A percentile compares a stretch with the other conserved stretches of the same genome.
These are phyloP conservation scores for Philaethria dido DNA, from an alignment of 2,888 invertebrate genomes.

Conservation along the genomic window DNA sequence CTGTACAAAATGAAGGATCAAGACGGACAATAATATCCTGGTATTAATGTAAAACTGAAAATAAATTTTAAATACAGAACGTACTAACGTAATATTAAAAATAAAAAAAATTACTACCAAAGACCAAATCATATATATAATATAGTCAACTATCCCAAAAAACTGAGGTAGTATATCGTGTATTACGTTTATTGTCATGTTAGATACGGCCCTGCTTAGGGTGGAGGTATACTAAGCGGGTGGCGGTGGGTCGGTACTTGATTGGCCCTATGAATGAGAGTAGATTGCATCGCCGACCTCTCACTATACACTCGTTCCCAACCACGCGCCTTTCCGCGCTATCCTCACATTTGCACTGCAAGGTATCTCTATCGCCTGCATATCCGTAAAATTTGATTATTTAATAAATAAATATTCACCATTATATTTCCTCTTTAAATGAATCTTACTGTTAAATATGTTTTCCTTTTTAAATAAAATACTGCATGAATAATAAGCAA, in stretches of 20 bases:
- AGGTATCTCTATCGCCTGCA: background rate
- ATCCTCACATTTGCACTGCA: constrained; percentile 31
- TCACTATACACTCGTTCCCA: constrained; percentile 48
- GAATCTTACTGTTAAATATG: constrained; percentile 23
- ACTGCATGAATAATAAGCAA: constrained; percentile 39
- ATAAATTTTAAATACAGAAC: too few species aligned
- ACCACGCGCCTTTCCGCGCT: constrained; percentile 46
- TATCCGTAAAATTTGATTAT: background rate
- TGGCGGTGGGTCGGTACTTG: constrained; percentile 77
- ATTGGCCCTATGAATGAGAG: constrained; percentile 82
- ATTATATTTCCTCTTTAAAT: background rate
- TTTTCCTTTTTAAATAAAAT: constrained; percentile 37
- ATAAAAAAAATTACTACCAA: too few species aligned
- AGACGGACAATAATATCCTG: background rate
- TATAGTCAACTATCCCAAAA: too few species aligned
- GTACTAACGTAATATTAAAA: too few species aligned
- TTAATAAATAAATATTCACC: background rate
- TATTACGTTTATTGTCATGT: background rate
- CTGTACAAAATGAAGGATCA: background rate
- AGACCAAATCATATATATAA: too few species aligned
- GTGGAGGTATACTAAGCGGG: constrained; percentile 70
- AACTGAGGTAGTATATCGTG: background rate
- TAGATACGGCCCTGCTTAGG: constrained; percentile 58
- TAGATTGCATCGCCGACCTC: constrained; percentile 68
- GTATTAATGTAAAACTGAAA: background rate